Conservation (phyloP, 1,140 invertebrate species). For the Caligus rogercresseyi region DNA sequence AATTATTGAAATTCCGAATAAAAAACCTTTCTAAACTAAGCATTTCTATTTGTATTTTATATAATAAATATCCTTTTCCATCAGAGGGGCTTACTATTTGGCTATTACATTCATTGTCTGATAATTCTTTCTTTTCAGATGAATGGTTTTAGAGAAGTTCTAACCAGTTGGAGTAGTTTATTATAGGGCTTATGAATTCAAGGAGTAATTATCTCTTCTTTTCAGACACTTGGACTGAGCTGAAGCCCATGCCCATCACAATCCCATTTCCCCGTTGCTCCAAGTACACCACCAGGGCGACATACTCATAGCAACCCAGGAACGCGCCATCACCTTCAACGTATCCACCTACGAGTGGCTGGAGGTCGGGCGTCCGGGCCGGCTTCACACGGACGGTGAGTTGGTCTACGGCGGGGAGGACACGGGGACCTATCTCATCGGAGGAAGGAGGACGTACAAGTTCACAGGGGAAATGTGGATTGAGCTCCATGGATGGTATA, state of each 20-base stretch:
- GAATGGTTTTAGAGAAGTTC: too few relatives aligned
- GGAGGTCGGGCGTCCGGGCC: neutral
- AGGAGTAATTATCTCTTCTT: neutral
- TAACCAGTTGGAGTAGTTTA: too few relatives aligned
- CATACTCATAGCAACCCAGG: neutral
- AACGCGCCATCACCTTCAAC: neutral
- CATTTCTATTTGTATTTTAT: too few relatives aligned
- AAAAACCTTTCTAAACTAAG: too few relatives aligned
- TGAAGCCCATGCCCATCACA: neutral
- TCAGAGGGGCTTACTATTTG: too few relatives aligned
- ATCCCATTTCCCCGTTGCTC: neutral
- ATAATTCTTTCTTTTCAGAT: too few relatives aligned
- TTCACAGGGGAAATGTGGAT: neutral
- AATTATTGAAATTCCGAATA: too few relatives aligned
- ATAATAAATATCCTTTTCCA: too few relatives aligned
- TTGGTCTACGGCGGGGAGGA: neutral
- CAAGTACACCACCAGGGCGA: neutral
- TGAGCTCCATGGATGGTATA: neutral
- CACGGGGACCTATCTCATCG: neutral
- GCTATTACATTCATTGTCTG: too few relatives aligned
- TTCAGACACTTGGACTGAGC: neutral
- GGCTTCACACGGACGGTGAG: neutral
- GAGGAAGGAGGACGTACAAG: neutral
- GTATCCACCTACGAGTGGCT: neutral
- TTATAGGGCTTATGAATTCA: too few relatives aligned